A percentile compares a stretch with the other conserved stretches of the same genome.
These are phyloP conservation scores for Anarhynchus alexandrinus DNA, from an alignment of 2,113 vertebrate species.

Conservation along the genomic window DNA sequence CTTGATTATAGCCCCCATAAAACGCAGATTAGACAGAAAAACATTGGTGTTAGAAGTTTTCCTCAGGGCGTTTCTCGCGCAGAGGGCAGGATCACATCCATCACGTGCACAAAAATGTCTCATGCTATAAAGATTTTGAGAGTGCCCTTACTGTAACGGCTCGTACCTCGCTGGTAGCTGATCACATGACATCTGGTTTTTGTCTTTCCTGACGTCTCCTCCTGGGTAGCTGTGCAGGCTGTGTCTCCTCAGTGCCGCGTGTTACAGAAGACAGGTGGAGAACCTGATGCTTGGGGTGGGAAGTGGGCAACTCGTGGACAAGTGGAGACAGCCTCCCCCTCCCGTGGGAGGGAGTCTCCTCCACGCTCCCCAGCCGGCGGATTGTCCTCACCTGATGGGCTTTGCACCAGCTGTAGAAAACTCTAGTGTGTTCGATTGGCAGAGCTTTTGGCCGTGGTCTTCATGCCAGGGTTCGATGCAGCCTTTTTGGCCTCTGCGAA, in stretches of 20 bases:
- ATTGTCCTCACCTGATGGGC: background rate
- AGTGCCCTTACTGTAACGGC: background rate
- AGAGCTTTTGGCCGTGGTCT: background rate
- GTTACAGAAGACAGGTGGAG: background rate
- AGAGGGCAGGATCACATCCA: background rate
- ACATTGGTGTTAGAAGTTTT: background rate
- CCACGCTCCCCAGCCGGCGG: background rate
- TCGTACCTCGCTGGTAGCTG: background rate
- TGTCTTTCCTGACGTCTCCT: background rate
- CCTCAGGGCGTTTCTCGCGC: background rate
- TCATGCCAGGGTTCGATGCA: background rate
- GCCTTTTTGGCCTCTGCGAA: background rate
- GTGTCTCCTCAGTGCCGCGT: background rate
- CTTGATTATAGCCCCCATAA: background rate
- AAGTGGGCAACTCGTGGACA: background rate
- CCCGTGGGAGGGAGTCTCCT: background rate
- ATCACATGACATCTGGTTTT: background rate
- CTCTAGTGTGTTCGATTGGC: background rate
- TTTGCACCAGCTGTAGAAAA: background rate
- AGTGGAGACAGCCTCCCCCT: background rate
- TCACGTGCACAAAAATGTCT: background rate
- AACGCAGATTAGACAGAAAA: background rate
- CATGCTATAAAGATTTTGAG: background rate
- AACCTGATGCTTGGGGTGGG: background rate
- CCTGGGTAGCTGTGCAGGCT: background rate